A percentile compares a stretch with the other conserved stretches of the same genome.
These are phyloP conservation scores for Nycticorax nycticorax DNA, from an alignment of 2,113 vertebrate genomes.

Conservation along the genomic window DNA sequence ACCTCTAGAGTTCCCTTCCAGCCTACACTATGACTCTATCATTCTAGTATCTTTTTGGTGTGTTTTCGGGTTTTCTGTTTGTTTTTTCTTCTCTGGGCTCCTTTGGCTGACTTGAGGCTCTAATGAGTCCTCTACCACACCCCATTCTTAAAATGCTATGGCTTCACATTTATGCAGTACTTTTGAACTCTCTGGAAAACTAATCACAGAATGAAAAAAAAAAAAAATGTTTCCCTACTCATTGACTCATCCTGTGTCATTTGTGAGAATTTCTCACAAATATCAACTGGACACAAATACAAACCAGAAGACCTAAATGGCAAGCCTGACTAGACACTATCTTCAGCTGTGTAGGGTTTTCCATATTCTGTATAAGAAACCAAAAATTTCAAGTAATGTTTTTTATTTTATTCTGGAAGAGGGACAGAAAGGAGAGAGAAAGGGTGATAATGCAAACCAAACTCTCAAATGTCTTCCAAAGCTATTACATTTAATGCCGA, in stretches of 20 bases:
- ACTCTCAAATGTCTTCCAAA: not conserved
- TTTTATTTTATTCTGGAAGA: not conserved
- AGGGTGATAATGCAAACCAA: not conserved
- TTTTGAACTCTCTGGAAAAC: not conserved
- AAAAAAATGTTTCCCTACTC: not conserved
- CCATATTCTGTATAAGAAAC: not conserved
- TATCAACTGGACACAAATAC: not conserved
- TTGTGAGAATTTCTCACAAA: not conserved
- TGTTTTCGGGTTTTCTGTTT: conserved; percentile 20
- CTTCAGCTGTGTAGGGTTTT: not conserved
- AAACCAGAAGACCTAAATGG: not conserved
- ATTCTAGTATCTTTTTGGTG: not conserved
- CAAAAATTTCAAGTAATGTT: not conserved
- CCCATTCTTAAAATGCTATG: not conserved
- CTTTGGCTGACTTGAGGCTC: not conserved
- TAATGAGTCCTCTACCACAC: not conserved
- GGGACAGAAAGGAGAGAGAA: not conserved
- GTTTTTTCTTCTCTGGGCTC: not conserved
- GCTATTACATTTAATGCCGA: not conserved
- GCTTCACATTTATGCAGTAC: not conserved
- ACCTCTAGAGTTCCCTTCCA: not conserved
- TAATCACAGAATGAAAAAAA: not conserved
- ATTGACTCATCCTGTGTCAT: not conserved
- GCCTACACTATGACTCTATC: not conserved
- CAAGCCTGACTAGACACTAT: not conserved